Evolutionary conservation across 2,888 invertebrate genomes (phyloP).

Genomic region (Acleris literana): DNA sequence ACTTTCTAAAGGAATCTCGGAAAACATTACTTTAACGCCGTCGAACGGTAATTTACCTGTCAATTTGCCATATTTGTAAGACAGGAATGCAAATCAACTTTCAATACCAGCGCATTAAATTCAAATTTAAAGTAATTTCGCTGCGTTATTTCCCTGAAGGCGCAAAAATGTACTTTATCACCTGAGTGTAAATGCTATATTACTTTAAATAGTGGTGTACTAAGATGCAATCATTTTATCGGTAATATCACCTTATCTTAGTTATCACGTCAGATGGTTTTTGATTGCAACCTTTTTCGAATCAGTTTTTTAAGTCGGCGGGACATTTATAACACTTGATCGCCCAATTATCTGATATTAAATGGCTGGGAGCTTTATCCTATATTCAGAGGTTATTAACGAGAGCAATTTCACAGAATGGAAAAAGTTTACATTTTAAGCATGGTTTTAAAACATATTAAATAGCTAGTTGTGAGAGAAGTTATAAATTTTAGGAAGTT

Average conservation of each 20-base stretch:
- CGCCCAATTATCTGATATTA: constrained; percentile 14
- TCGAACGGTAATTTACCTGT: constrained; percentile 24
- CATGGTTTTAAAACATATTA: too few species aligned
- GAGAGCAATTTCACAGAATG: background rate
- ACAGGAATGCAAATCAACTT: constrained; percentile 27
- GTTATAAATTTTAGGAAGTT: too few species aligned
- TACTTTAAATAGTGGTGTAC: background rate
- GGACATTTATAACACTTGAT: constrained; percentile 30
- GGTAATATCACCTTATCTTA: constrained; percentile 20
- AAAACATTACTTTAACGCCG: constrained; percentile 13
- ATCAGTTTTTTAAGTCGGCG: constrained; percentile 16
- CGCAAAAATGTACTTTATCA: background rate
- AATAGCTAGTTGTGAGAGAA: too few species aligned
- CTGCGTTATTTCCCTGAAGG: background rate
- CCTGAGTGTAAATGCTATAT: background rate
- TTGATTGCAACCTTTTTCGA: background rate
- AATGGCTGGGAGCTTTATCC: background rate
- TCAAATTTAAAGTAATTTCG: constrained; percentile 29
- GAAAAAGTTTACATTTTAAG: background rate
- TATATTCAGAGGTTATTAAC: background rate
- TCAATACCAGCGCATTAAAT: constrained; percentile 32
- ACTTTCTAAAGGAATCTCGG: constrained; percentile 13
- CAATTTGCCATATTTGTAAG: constrained; percentile 36
- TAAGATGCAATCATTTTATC: constrained; percentile 18
- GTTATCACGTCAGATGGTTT: constrained; percentile 23